Evolutionary conservation across 2,888 invertebrate species (phyloP), one percentile per base, ranked within the genome.

Genomic region (Margaritifera margaritifera): DNA sequence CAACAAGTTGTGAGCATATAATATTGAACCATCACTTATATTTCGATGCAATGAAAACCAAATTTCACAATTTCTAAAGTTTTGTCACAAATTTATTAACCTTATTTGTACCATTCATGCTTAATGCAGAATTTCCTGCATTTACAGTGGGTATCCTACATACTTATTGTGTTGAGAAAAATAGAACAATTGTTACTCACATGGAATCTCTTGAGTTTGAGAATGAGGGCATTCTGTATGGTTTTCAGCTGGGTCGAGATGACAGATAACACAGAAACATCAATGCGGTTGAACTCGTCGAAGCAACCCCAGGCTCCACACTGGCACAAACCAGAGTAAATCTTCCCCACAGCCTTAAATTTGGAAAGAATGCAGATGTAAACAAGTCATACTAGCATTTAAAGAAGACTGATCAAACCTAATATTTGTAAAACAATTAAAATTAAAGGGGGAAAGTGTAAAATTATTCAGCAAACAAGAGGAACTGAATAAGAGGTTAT

Each of bases 281-380:
- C 96, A 78, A 98, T 97, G 53, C 96, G 92, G 90, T 97, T 97
- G 91, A 97, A 97, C 90, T 97, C 96, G 81, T 97, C 97, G 87
- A 97, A 97, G 88, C 97, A 97, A 2, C 97, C 97, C 97, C 97
- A 97, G 4, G 96, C 96, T 0, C 97, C 97, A 87, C 95, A 95
- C 87, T 95, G 95, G 66, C 94, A 94, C 64, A 96, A 90, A 1
- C 95, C 90, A 93, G 90, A 89, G 78, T 89, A 88, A 71, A 90
- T 90, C 80, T 90, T 90, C 20, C 90, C 90, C 62, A 95, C 93
- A 3, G 96, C 95, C 79, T 94, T 93, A 25, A 80, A 79, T 27
- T 64, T n/a, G 27, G 20, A 70, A 52, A 51, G n/a, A 54, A 59
- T 27, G 57, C 58, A 62, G 19, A 8, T 62, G 27, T 24, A 1